Base-by-base conservation (phyloP, 2,113 vertebrate genomes). In the Prunella fulvescens region DNA sequence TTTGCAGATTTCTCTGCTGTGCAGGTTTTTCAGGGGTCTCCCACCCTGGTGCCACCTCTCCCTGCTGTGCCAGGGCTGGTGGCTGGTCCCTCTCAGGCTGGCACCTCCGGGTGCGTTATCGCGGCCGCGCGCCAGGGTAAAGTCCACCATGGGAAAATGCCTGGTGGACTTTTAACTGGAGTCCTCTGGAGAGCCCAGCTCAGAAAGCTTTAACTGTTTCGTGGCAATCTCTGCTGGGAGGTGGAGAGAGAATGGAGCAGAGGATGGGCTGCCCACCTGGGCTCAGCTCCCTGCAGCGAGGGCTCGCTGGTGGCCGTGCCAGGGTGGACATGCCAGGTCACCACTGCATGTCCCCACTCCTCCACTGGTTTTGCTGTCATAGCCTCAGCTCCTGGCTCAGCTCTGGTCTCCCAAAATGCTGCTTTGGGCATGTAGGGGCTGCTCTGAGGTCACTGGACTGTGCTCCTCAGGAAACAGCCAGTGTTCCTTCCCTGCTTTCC, bases 91-190 rank as follows among this genome's bases (percentile, higher is more conserved):
- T 3, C 1, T 72, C 12, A 6, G 47, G 90, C 84, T 78, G 95
- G 93, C 96, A 89, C 45, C 77, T 93, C 72, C 7, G 5, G 2
- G 5, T 1, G 90, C 5, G n/a, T 95, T 95, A 95, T 95, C 91
- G 5, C 61, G 8, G 71, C 88, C 4, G 6, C 0, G 33, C 29
- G 18, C 35, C 3, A 11, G 91, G 95, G 83, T 95, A 87, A 97
- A 96, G 96, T 95, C 96, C 94, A 40, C 7, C 8, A 37, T 67
- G 91, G 86, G 93, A 95, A 92, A 92, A 53, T 92, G 86, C 94
- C 94, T 4, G 2, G 70, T 92, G 96, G 95, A 97, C 95, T 96
- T 95, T 96, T 86, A 87, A 91, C 91, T 67, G 81, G 17, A 89
- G 93, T 88, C 74, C 79, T 94, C 18, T 4, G 73, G 24, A 90